Evolutionary conservation across 1,140 invertebrate species (phyloP), one percentile per base, ranked within the genome.

Genomic region (Drosophila sproati): DNA sequence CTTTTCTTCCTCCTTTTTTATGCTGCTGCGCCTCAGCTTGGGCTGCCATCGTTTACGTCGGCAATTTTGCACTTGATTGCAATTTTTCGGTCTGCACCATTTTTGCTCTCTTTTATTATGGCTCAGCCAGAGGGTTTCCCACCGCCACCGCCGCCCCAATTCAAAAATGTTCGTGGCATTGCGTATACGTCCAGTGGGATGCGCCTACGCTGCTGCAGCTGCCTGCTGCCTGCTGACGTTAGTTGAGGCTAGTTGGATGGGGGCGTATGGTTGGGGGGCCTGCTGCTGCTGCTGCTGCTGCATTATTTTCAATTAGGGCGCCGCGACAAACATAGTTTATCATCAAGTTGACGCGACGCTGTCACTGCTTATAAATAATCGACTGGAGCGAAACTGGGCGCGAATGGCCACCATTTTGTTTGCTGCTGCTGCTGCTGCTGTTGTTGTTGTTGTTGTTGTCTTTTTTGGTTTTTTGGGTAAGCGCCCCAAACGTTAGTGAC

Each of bases 1-100:
- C 31, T 32, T 73, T 62, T 48, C 10, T 35, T 8, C 35, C 35
- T 43, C 63, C 67, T 35, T 20, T 45, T 69, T 69, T 52, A 66
- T 48, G 35, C 55, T 39, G 37, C 20, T 43, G 63, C 29, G 31
- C 12, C 29, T n/a, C 3, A 5, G 60, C 20, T 39, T 20, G 47
- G 60, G 47, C 55, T 43, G 76, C 77, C 83, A 77, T 82, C 83
- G 83, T 88, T 91, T 91, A 88, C 88, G 87, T 91, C 82, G 87
- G 88, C 87, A 91, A 91, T 91, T 91, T 91, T 91, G 87, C 87
- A 91, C 82, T 91, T 91, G 88, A 91, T 91, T 91, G 87, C 88
- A 91, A 91, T 91, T 91, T 91, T 91, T 91, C 73, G 85, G 80
- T 71, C 85, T 88, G 85, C 85, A 74, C 85, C 73, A 89, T 85